Conservation (phyloP, 2,888 invertebrate species). For the Chrysolina oricalcia region DNA sequence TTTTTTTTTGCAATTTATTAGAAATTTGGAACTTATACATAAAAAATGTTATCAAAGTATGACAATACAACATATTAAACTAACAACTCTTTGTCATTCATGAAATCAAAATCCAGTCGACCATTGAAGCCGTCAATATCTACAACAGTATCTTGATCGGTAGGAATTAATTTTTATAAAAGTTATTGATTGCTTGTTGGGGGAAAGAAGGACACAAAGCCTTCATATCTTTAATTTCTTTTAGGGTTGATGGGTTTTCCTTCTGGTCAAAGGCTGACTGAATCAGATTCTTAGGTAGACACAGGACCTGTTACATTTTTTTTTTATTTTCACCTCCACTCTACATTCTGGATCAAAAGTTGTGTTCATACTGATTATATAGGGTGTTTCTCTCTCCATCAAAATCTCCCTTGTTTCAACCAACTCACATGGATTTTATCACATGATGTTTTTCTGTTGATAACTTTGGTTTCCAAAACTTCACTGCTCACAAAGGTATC, state of each 20-base stretch:
- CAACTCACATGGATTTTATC: neutral
- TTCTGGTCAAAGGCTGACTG: conserved; percentile 3
- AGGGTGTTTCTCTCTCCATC: conserved; percentile 5
- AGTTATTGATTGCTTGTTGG: neutral
- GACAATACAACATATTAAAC: too few relatives aligned
- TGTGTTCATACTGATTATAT: conserved; percentile 13
- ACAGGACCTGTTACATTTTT: neutral
- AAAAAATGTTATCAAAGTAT: too few relatives aligned
- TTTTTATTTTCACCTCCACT: conserved; percentile 1
- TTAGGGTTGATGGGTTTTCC: neutral
- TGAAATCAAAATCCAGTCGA: too few relatives aligned
- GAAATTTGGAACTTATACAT: too few relatives aligned
- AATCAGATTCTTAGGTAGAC: neutral
- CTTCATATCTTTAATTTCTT: neutral
- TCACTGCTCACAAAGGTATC: too few relatives aligned
- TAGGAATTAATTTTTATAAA: neutral
- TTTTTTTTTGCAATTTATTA: too few relatives aligned
- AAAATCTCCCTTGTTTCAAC: conserved; percentile 3
- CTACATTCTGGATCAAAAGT: conserved; percentile 14
- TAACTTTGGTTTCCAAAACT: too few relatives aligned
- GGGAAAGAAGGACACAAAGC: neutral
- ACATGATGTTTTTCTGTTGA: too few relatives aligned
- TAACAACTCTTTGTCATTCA: too few relatives aligned
- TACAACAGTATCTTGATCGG: too few relatives aligned
- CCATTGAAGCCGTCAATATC: too few relatives aligned